These are phyloP conservation scores for Antigone vipio DNA, from an alignment of 2,113 vertebrate genomes.

Conservation along the genomic window DNA sequence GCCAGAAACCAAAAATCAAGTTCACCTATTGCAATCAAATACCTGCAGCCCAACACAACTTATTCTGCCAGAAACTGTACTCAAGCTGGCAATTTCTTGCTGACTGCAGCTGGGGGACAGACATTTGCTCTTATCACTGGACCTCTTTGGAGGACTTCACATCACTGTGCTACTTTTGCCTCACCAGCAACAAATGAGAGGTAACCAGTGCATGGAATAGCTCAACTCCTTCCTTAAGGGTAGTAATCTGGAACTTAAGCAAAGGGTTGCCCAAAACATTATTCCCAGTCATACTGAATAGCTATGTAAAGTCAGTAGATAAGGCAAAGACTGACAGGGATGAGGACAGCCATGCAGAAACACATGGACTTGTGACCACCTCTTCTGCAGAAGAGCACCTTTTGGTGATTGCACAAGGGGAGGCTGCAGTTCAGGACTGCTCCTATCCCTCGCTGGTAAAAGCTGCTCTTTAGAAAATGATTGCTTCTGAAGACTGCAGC, in stretches of 20 bases:
- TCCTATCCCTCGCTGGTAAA: neutral
- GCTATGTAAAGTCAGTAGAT: neutral
- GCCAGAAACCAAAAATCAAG: neutral
- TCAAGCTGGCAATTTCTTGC: neutral
- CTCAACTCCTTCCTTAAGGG: neutral
- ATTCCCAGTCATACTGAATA: neutral
- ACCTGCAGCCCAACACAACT: neutral
- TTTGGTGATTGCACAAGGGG: accelerated
- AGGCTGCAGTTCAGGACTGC: neutral
- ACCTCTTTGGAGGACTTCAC: neutral
- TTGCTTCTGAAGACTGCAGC: neutral
- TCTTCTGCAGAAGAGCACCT: neutral
- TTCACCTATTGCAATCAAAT: neutral
- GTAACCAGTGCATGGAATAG: neutral
- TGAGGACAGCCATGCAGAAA: too few relatives aligned
- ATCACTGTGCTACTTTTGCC: neutral
- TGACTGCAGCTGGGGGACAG: neutral
- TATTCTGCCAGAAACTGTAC: neutral
- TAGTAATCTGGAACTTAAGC: neutral
- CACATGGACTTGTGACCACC: too few relatives aligned
- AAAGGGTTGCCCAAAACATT: neutral
- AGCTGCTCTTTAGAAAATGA: neutral
- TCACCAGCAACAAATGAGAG: neutral
- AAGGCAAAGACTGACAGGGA: neutral
- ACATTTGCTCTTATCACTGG: neutral